These are phyloP conservation scores for Antheraea pernyi DNA, from an alignment of 1,140 invertebrate species.

Conservation along the genomic window DNA sequence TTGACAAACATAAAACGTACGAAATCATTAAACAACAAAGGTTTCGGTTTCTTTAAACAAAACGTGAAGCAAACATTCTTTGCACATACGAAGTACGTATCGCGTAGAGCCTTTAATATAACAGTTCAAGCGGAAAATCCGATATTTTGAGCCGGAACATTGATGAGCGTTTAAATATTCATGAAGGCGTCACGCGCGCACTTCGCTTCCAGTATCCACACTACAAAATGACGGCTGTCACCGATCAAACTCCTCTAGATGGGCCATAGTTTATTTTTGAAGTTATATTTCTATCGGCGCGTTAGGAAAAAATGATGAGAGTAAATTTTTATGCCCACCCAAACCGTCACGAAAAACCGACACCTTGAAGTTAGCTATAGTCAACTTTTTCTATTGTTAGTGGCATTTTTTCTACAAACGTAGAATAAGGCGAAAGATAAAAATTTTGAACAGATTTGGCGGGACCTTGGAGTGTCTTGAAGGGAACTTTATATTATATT, in stretches of 20 bases:
- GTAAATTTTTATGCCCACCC: no score
- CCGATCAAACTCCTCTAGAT: slow-evolving; percentile 33
- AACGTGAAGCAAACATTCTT: slow-evolving; percentile 7
- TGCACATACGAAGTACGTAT: slow-evolving; percentile 33
- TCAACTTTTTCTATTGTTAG: no score
- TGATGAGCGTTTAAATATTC: slow-evolving; percentile 71
- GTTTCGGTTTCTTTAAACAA: slow-evolving; percentile 8
- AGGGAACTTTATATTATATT: no score
- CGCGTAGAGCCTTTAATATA: slow-evolving; percentile 41
- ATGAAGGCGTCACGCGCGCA: slow-evolving; percentile 50
- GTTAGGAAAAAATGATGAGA: no score
- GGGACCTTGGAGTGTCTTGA: no score
- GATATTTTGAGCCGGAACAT: slow-evolving; percentile 67
- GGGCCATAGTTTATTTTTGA: not conserved
- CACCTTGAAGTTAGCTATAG: no score
- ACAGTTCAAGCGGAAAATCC: slow-evolving; percentile 63
- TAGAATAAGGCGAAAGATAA: no score
- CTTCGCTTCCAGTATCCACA: slow-evolving; percentile 35
- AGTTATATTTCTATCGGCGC: no score
- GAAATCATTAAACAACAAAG: not conserved
- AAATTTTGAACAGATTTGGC: no score
- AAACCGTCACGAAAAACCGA: no score
- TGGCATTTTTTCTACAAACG: no score
- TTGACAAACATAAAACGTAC: not conserved
- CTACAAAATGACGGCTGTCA: slow-evolving; percentile 60